These are phyloP conservation scores for Sebastolobus alascanus DNA, from an alignment of 2,797 vertebrate genomes.

Conservation along the genomic window DNA sequence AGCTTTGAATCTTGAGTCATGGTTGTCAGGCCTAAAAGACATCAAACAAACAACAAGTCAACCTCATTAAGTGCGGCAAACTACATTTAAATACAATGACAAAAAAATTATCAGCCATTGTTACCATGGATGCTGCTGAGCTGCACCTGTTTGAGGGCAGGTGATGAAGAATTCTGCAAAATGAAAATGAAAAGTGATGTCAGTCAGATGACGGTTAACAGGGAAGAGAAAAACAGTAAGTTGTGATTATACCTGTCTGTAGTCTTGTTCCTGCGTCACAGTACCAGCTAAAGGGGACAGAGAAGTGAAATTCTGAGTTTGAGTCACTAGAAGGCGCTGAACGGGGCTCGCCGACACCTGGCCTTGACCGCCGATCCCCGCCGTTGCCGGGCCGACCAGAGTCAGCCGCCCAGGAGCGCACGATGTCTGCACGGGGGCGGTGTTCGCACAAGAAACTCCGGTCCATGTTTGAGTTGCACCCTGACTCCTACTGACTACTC, in stretches of 20 bases:
- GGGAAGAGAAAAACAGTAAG: background rate
- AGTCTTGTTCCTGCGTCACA: conserved; percentile 72
- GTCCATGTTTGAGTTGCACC: conserved; percentile 90
- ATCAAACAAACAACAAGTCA: conserved; percentile 22
- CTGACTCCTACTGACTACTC: conserved; percentile 88
- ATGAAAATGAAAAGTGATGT: background rate
- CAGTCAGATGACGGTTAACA: background rate
- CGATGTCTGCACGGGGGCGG: conserved; percentile 81
- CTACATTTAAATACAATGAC: background rate
- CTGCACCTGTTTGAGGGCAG: conserved; percentile 86
- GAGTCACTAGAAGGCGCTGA: conserved; percentile 91
- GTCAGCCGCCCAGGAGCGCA: conserved; percentile 87
- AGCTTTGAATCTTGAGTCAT: conserved; percentile 75
- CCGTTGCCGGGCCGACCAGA: conserved; percentile 87
- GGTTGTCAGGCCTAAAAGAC: conserved; percentile 71
- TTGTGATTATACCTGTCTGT: conserved; percentile 80
- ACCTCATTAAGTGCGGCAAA: background rate
- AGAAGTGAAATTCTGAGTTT: conserved; percentile 86
- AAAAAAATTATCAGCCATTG: conserved; percentile 13
- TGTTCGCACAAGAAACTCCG: conserved; percentile 79
- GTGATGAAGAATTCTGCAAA: conserved; percentile 77
- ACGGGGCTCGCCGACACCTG: conserved; percentile 85
- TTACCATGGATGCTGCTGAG: conserved; percentile 88
- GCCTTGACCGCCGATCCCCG: conserved; percentile 73
- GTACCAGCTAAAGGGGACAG: conserved; percentile 71